Evolutionary conservation across 2,888 invertebrate genomes (phyloP), one percentile per base, ranked within the genome.

Genomic region (Boloria euphrosyne): DNA sequence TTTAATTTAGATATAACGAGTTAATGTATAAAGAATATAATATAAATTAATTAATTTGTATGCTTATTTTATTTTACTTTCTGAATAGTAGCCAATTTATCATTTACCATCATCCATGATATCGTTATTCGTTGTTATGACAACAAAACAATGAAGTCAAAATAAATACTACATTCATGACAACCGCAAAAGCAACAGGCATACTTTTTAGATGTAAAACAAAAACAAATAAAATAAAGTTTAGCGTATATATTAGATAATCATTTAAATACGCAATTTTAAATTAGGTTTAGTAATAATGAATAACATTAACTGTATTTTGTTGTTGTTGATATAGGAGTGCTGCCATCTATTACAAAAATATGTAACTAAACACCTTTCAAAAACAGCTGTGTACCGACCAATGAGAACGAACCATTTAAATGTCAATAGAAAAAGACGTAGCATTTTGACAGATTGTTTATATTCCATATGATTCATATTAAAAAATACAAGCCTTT

Each of bases 311-410:
- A 17, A 17, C 49, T 13, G 17, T 31, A 16, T 14, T 14, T 14
- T 31, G 47, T 76, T 86, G 85, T 80, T 86, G 85, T 82, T 84
- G 80, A 49, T 77, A 63, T 72, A 75, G 72, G 70, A 69, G 67
- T 83, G 78, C 75, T 80, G 87, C 85, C 85, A 89, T 83, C 90
- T 90, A 77, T 72, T 63, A n/a, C 27, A 22, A 10, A 16, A 6
- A 55, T 17, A 70, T 66, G 27, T 49, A 27, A 65, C 6, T 65
- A 27, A 47, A 4, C 14, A 72, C 61, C 73, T 76, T 89, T 91
- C 90, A 90, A 90, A 90, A 92, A 88, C 92, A 92, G 92, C 92
- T 92, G 92, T 85, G 78, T 70, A 62, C 64, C 65, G 72, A 71
- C 92, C 90, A 91, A 91, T 91, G 83, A 84, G 72, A 76, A 71